Percentiles rank a stretch among this genome's conserved stretches.
phyloP scores from a whole-genome alignment of 2,113 vertebrate species.

The Athene cunicularia region DNA sequence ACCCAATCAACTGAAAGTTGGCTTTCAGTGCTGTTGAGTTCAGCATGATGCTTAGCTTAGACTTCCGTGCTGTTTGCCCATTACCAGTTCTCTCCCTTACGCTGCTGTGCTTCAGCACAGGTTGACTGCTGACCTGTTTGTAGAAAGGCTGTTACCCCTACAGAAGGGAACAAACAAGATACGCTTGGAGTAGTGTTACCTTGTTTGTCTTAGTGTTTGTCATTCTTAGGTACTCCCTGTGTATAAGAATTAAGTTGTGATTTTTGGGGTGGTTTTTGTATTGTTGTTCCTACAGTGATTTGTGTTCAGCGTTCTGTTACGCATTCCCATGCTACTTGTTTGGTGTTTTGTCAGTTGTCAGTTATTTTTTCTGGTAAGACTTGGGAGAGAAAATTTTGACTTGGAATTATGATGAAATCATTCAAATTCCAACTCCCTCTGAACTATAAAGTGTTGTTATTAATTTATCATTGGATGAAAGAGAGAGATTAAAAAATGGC shows the following conservation, averaged over 20 bases:
- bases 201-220: not conserved
- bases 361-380: not conserved
- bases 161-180: not conserved
- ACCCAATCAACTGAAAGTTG: rapidly evolving
- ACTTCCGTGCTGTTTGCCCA: not conserved
- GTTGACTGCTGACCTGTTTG: not conserved
- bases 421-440: not conserved
- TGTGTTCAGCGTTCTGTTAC: too few relatives aligned
- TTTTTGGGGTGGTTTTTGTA: not conserved
- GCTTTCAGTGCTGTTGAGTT: not conserved
- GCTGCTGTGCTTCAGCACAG: not conserved
- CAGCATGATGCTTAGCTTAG: not conserved
- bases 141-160: not conserved
- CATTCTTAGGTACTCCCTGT: rapidly evolving
- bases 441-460: not conserved
- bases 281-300: not conserved
- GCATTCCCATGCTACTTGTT: rapidly evolving
- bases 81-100: rapidly evolving
- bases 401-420: not conserved
- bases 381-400: not conserved
- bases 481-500: not conserved
- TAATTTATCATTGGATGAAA: not conserved
- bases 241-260: rapidly evolving
- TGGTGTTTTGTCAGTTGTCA: too few relatives aligned
- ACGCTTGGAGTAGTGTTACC: rapidly evolving